Evolutionary conservation across 2,797 vertebrate species (phyloP).

Genomic region (Calcarius lapponicus): DNA sequence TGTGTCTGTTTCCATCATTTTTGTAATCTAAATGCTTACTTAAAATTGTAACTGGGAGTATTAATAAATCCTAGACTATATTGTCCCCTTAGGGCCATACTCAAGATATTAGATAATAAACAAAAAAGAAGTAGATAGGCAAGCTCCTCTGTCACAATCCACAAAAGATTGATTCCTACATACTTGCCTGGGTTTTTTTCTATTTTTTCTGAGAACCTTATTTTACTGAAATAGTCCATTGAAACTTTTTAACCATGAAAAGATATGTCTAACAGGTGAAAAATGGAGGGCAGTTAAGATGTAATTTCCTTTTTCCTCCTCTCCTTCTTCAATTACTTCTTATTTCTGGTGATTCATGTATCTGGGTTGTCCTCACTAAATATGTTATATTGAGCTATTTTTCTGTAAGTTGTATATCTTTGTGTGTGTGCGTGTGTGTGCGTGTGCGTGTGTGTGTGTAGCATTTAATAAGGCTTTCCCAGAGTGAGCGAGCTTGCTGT

Average conservation of each 20-base stretch:
- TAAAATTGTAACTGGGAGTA: background rate
- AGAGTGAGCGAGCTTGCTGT: background rate
- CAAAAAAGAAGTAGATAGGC: background rate
- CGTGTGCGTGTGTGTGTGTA: background rate
- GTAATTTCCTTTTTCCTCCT: background rate
- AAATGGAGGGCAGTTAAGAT: background rate
- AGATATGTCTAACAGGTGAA: background rate
- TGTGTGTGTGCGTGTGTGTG: background rate
- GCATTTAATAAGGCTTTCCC: background rate
- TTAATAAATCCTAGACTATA: background rate
- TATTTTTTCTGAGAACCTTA: background rate
- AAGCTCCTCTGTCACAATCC: background rate
- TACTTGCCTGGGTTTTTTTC: rapidly evolving
- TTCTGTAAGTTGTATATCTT: background rate
- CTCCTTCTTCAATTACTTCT: background rate
- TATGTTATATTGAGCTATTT: background rate
- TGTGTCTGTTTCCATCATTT: background rate
- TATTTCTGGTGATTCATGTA: background rate
- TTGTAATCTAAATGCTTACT: background rate
- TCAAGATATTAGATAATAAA: constrained; percentile 29
- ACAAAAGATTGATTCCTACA: background rate
- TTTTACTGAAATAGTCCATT: background rate
- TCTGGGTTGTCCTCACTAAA: background rate
- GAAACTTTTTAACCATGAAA: background rate
- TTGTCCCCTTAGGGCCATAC: background rate